phyloP scores from a whole-genome alignment of 2,797 vertebrate species.

The Myiothlypis chrysogaster region DNA sequence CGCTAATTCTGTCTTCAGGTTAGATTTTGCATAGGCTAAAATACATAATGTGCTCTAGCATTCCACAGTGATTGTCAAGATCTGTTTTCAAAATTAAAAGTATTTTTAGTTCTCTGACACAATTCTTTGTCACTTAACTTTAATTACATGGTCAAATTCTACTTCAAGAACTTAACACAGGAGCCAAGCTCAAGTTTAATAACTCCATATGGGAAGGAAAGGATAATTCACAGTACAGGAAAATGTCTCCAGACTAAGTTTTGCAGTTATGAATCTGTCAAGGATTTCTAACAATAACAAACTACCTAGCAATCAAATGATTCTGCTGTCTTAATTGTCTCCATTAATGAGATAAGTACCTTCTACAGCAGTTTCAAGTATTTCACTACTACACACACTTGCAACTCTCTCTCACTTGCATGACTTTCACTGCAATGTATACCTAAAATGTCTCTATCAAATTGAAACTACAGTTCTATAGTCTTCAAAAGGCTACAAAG shows the following conservation, averaged over 20 bases:
- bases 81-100: neutral
- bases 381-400: neutral
- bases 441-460: neutral
- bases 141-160: neutral
- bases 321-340: neutral
- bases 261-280: neutral
- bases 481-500: neutral
- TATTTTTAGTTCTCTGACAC: neutral
- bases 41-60: neutral
- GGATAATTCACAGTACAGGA: neutral
- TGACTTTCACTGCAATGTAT: neutral
- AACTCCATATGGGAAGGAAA: neutral
- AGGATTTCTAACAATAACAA: neutral
- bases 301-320: neutral
- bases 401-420: neutral
- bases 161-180: neutral
- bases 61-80: neutral
- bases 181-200: neutral
- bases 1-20: neutral
- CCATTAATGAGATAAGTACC: neutral
- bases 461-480: neutral
- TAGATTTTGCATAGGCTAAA: neutral
- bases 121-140: neutral
- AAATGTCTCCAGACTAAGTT: neutral
- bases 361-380: neutral